Conservation (phyloP, 2,888 invertebrate species). For the Oxyscelio sp. region DNA sequence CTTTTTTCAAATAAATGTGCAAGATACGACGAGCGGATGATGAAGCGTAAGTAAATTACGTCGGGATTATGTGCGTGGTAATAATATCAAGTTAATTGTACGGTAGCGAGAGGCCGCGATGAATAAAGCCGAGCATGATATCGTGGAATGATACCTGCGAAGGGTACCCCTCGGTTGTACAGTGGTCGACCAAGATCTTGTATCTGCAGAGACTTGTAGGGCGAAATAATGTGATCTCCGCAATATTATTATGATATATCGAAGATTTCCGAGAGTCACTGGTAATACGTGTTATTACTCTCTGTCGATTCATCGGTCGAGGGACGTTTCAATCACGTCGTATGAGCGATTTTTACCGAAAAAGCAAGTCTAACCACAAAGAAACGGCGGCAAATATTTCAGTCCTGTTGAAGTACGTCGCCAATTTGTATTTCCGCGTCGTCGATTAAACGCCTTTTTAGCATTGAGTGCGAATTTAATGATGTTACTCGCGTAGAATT, state of each 20-base stretch:
- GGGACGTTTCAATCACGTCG: constrained; percentile 51
- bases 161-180: constrained; percentile 12
- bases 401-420: constrained; percentile 5
- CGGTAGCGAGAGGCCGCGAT: constrained; percentile 63
- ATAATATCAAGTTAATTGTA: constrained; percentile 84
- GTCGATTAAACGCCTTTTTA: constrained; percentile 45
- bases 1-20: constrained; percentile 53
- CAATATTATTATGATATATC: constrained; percentile 53
- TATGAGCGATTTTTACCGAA: background rate
- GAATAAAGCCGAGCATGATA: constrained; percentile 30
- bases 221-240: constrained; percentile 42
- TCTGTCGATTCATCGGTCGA: constrained; percentile 54
- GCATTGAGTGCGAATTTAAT: constrained; percentile 34
- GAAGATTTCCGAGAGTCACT: constrained; percentile 38
- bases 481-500: constrained; percentile 55
- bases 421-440: constrained; percentile 43
- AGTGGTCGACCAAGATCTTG: constrained; percentile 38
- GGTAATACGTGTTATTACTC: constrained; percentile 60
- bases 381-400: background rate
- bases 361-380: background rate
- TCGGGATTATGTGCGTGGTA: constrained; percentile 79
- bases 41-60: constrained; percentile 78
- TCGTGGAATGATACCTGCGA: constrained; percentile 11
- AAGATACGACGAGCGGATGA: constrained; percentile 48
- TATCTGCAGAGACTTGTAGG: constrained; percentile 33